Conservation (phyloP, 1,140 invertebrate species). For the Drosophila hydei region DNA sequence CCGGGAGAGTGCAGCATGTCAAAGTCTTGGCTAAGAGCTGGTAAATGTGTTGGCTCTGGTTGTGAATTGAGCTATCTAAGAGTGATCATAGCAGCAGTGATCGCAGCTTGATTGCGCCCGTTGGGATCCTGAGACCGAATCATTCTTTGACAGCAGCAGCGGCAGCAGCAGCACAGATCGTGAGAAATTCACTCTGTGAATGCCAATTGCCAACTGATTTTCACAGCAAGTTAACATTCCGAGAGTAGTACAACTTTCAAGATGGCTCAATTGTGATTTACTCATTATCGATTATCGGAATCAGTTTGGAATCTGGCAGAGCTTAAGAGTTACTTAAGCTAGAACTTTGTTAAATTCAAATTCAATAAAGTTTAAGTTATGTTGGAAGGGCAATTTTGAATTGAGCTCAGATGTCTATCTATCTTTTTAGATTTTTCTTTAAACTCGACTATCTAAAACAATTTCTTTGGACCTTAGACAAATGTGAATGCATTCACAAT, state of each 20-base stretch:
- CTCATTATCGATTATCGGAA: neutral
- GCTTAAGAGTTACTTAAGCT: too few species aligned
- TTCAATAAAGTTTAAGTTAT: too few species aligned
- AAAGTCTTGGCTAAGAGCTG: conserved; percentile 29
- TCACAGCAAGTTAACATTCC: conserved; percentile 34
- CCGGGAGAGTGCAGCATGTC: conserved; percentile 13
- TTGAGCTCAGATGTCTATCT: too few species aligned
- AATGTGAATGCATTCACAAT: conserved; percentile 28
- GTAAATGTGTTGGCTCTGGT: conserved; percentile 20
- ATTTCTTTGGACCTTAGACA: conserved; percentile 7
- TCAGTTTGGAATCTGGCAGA: too few species aligned
- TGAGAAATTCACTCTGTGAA: conserved; percentile 52
- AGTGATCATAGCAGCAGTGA: conserved; percentile 54
- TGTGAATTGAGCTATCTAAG: conserved; percentile 51
- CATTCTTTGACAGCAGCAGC: conserved; percentile 52
- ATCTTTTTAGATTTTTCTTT: neutral
- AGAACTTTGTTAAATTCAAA: too few species aligned
- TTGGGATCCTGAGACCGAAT: conserved; percentile 52
- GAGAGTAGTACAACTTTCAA: neutral
- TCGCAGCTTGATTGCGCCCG: conserved; percentile 61
- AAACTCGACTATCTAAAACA: conserved; percentile 9
- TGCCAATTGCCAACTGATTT: conserved; percentile 17
- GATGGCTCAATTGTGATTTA: neutral
- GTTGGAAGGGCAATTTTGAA: too few species aligned
- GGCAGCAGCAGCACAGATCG: conserved; percentile 39